A percentile compares a stretch with the other conserved stretches of the same genome.
Conservation (phyloP, 2,113 vertebrate species). For the Hydrolagus affinis region DNA sequence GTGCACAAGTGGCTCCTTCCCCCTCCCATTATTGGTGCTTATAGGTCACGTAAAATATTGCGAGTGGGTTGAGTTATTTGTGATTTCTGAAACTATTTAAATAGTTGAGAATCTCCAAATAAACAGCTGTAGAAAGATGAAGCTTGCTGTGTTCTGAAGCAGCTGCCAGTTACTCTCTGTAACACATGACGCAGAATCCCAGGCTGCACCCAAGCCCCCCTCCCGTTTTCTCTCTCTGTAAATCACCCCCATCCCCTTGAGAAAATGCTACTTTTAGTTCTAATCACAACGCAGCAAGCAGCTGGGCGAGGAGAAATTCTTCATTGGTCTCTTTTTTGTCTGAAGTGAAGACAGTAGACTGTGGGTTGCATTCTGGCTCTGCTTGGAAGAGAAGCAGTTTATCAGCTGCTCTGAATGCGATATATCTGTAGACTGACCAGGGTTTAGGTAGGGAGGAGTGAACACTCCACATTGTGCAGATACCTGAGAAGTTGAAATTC, state of each 20-base stretch:
- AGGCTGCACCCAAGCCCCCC: background rate
- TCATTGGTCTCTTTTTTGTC: background rate
- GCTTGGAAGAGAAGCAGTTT: background rate
- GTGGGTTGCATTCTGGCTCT: background rate
- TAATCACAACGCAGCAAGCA: conserved; percentile 18
- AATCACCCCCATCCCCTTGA: background rate
- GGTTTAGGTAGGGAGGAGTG: background rate
- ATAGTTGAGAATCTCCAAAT: conserved; percentile 12
- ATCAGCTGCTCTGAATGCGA: background rate
- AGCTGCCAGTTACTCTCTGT: conserved; percentile 13
- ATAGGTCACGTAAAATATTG: background rate
- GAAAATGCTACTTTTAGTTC: background rate
- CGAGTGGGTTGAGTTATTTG: background rate
- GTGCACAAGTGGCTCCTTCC: background rate
- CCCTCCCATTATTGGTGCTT: background rate
- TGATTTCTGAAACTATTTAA: conserved; percentile 23
- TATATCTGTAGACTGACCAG: background rate
- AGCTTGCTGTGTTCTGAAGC: background rate
- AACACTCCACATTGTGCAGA: background rate
- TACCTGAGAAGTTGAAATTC: background rate
- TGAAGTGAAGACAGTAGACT: background rate
- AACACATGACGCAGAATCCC: conserved; percentile 25
- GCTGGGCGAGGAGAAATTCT: background rate
- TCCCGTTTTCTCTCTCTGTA: background rate
- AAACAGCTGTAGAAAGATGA: conserved; percentile 31